Percentiles rank a stretch among this genome's conserved stretches.
phyloP scores from a whole-genome alignment of 1,140 invertebrate species.

The Holcopasites calliopsidis region DNA sequence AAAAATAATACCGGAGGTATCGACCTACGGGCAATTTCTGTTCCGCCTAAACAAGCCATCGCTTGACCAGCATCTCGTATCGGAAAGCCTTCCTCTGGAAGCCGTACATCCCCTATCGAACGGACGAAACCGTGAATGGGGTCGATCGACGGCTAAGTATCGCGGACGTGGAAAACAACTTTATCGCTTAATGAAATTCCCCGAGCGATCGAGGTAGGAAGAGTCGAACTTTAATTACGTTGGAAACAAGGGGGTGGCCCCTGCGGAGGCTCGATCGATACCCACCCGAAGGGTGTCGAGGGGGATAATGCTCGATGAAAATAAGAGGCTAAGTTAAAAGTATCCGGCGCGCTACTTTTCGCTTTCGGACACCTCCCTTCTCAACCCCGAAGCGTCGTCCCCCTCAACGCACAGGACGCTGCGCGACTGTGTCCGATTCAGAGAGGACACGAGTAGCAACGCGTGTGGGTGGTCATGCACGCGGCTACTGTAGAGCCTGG shows the following conservation, averaged over 20 bases:
- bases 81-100: background rate
- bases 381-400: background rate
- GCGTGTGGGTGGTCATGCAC: constrained; percentile 11
- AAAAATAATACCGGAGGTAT: background rate
- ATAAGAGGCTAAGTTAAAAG: constrained; percentile 4
- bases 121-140: background rate
- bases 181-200: background rate
- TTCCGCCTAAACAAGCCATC: background rate
- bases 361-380: constrained; percentile 4
- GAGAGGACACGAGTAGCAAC: background rate
- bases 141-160: background rate
- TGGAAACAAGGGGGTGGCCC: background rate
- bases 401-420: background rate
- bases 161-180: background rate
- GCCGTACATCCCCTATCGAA: background rate
- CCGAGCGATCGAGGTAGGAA: background rate
- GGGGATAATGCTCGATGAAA: constrained; percentile 6
- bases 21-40: background rate
- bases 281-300: background rate
- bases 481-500: constrained; percentile 22
- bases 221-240: background rate
- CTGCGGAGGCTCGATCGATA: background rate
- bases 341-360: constrained; percentile 8
- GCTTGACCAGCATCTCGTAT: background rate
- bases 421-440: background rate